Evolutionary conservation across 2,888 invertebrate species (phyloP), one percentile per base, ranked within the genome.

Genomic region (Zonitis immaculata): DNA sequence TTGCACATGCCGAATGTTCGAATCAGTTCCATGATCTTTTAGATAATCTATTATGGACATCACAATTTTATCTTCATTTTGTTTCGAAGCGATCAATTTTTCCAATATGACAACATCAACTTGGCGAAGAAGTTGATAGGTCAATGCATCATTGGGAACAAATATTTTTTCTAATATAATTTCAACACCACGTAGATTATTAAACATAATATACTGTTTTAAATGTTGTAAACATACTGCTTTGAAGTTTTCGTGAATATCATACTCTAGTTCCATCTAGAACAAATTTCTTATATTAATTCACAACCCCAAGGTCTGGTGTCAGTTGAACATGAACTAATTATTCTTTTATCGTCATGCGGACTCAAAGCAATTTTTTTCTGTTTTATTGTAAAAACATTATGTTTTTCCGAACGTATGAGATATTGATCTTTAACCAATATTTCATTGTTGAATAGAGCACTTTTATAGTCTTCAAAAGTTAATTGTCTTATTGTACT

Each of bases 261-360:
- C 27, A 27, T 26, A 26, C 6, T 26, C 7, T 6, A 27, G 11
- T 27, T 27, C 6, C 1, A 27, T 27, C 11, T 27, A 2, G 6
- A 11, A 27, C 27, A 11, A 27, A 27, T 27, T 27, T 27, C 4
- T 11, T 6, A 11, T 11, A 11, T 27, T 2, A 46, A 27, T 26
- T 42, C 7, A 26, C 6, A 52, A 1, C 52, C 52, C 49, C 52
- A 52, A 2, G 49, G 27, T 22, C 11, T 14, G 8, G 52, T 52
- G 12, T 44, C 39, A 9, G 42, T 44, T 12, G 7, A n/a, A 12
- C 2, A 14, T 8, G 11, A 5, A 44, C 18, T 44, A 3, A 49
- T 22, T 9, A 49, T 44, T 22, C 52, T 18, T 32, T 52, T 52
- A 22, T 52, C 52, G 35, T 52, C 52, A 39, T 44, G 5, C 6